phyloP scores from a whole-genome alignment of 2,113 vertebrate species.

The Ceuthmochares aereus region DNA sequence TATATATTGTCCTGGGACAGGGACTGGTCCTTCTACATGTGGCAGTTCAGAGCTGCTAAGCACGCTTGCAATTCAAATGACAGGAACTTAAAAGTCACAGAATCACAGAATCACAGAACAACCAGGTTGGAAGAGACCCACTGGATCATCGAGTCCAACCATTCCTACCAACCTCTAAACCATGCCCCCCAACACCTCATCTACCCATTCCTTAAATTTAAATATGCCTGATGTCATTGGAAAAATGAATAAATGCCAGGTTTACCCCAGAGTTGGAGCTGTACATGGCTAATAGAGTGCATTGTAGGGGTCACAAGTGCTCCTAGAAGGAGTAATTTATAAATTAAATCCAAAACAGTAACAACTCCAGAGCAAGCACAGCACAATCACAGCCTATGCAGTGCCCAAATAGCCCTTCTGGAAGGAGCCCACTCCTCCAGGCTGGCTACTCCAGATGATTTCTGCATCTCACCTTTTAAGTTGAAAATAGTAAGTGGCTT shows the following conservation, averaged over 20 bases:
- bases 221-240: no score
- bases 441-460: not conserved
- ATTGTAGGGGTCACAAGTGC: not conserved
- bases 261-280: not conserved
- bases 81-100: not conserved
- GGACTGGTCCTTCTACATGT: not conserved
- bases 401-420: not conserved
- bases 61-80: not conserved
- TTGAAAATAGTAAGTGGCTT: not conserved
- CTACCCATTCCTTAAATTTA: no score
- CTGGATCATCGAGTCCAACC: no score
- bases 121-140: no score
- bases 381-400: not conserved
- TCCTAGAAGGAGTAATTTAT: not conserved
- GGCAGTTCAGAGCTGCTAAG: not conserved
- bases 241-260: not conserved
- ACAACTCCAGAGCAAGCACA: not conserved
- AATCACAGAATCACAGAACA: no score
- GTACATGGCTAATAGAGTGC: not conserved
- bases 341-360: not conserved
- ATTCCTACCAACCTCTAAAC: no score
- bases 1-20: not conserved
- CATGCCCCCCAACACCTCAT: no score
- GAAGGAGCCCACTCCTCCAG: not conserved
- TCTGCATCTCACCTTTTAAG: not conserved